phyloP scores from a whole-genome alignment of 2,888 invertebrate genomes.

The Drosophila limbata region DNA sequence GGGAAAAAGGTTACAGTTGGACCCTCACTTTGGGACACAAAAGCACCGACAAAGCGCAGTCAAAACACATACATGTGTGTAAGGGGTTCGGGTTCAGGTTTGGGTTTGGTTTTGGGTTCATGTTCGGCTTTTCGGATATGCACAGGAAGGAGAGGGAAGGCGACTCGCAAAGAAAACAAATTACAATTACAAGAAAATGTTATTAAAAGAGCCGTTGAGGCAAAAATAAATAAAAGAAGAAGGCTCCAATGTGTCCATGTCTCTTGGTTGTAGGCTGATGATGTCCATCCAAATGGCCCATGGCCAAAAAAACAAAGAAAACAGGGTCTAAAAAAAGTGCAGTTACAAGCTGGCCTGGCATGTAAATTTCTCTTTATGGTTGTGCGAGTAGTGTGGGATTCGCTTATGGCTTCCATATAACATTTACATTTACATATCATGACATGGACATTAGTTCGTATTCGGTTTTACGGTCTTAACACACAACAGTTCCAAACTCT shows the following conservation, averaged over 20 bases:
- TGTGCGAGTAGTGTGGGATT: slow-evolving; percentile 65
- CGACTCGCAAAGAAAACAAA: slow-evolving; percentile 70
- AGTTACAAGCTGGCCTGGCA: slow-evolving; percentile 55
- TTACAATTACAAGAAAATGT: slow-evolving; percentile 84
- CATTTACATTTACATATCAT: slow-evolving; percentile 71
- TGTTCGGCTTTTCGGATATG: slow-evolving; percentile 30
- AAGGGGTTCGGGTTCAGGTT: neutral
- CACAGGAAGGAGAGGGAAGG: slow-evolving; percentile 41
- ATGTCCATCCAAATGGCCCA: slow-evolving; percentile 66
- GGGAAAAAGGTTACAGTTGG: slow-evolving; percentile 69
- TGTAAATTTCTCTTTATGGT: slow-evolving; percentile 78
- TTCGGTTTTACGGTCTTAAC: slow-evolving; percentile 41
- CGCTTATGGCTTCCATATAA: slow-evolving; percentile 64
- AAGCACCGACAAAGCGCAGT: slow-evolving; percentile 70
- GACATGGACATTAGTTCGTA: slow-evolving; percentile 56
- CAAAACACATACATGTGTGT: slow-evolving; percentile 32
- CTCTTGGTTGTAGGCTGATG: slow-evolving; percentile 55
- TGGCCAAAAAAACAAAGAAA: slow-evolving; percentile 52
- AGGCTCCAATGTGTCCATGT: slow-evolving; percentile 30
- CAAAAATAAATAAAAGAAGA: slow-evolving; percentile 67
- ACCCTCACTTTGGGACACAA: slow-evolving; percentile 47
- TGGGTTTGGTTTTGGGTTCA: slow-evolving; percentile 10
- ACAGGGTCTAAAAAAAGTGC: slow-evolving; percentile 33
- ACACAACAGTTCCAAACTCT: slow-evolving; percentile 38
- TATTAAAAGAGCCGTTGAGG: slow-evolving; percentile 76